phyloP scores from a whole-genome alignment of 1,140 invertebrate genomes.

The Nasonia vitripennis region DNA sequence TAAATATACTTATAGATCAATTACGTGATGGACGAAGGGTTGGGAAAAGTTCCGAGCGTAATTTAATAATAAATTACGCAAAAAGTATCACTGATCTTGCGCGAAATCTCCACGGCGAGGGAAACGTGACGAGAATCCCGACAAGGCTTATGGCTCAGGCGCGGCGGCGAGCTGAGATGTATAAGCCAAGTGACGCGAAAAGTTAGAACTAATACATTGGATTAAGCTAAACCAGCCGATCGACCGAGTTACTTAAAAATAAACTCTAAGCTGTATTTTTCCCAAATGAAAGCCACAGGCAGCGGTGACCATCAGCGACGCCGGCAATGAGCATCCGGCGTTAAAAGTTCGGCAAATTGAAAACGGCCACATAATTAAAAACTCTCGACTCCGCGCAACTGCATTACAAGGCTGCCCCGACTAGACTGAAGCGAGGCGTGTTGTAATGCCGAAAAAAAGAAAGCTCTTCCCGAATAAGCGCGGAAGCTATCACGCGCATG shows the following conservation, averaged over 20 bases:
- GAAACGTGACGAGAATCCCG: background rate
- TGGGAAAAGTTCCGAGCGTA: background rate
- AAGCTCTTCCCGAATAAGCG: background rate
- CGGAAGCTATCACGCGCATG: background rate
- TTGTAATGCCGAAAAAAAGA: background rate
- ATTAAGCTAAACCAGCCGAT: no score
- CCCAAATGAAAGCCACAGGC: no score
- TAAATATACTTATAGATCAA: no score
- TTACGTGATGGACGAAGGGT: slow-evolving; percentile 27
- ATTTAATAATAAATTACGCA: background rate
- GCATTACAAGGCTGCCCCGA: background rate
- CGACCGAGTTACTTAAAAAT: no score
- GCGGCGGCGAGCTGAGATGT: no score
- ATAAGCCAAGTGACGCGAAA: no score
- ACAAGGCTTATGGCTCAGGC: background rate
- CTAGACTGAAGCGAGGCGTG: no score
- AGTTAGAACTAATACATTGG: no score
- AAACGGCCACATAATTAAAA: background rate
- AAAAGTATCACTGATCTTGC: background rate
- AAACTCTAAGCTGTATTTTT: no score
- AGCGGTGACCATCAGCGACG: no score
- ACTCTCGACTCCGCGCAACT: background rate
- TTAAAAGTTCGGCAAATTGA: background rate
- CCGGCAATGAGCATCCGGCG: no score
- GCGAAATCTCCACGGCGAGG: background rate